A percentile compares a stretch with the other conserved stretches of the same genome.
Evolutionary conservation across 2,113 vertebrate genomes (phyloP).

Genomic region (Salvator merianae): DNA sequence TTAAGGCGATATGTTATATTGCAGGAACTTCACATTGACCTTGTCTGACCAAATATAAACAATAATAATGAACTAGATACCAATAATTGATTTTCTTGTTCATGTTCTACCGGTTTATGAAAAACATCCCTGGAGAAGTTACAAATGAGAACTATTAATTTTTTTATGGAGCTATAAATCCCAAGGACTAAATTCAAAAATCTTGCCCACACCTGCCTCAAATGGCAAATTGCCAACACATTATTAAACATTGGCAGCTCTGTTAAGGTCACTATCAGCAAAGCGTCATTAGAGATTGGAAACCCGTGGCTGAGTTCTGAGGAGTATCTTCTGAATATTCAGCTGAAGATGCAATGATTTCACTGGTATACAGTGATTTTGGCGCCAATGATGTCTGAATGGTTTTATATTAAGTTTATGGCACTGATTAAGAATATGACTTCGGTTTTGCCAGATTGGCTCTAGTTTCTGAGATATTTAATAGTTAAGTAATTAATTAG

Average conservation of each 20-base stretch:
- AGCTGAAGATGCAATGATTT: too few relatives aligned
- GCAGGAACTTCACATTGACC: neutral
- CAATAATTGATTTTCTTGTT: constrained; percentile 12
- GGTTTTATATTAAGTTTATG: too few relatives aligned
- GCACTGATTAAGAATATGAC: too few relatives aligned
- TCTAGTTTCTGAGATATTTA: too few relatives aligned
- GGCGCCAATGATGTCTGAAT: too few relatives aligned
- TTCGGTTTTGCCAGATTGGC: too few relatives aligned
- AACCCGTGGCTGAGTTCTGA: neutral
- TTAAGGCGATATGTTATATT: neutral
- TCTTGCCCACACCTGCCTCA: neutral
- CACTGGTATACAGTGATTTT: too few relatives aligned
- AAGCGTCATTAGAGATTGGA: neutral
- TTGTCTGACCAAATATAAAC: neutral
- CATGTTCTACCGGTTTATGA: neutral
- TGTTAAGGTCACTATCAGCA: neutral
- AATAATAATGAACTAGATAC: constrained; percentile 9
- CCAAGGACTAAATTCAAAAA: neutral
- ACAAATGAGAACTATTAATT: neutral
- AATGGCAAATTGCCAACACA: neutral
- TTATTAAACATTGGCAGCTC: neutral
- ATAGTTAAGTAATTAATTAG: too few relatives aligned
- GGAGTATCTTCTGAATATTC: too few relatives aligned
- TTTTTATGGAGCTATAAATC: constrained; percentile 8
- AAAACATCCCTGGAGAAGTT: neutral